Conservation (phyloP, 2,797 vertebrate genomes). For the Melopsittacus undulatus region DNA sequence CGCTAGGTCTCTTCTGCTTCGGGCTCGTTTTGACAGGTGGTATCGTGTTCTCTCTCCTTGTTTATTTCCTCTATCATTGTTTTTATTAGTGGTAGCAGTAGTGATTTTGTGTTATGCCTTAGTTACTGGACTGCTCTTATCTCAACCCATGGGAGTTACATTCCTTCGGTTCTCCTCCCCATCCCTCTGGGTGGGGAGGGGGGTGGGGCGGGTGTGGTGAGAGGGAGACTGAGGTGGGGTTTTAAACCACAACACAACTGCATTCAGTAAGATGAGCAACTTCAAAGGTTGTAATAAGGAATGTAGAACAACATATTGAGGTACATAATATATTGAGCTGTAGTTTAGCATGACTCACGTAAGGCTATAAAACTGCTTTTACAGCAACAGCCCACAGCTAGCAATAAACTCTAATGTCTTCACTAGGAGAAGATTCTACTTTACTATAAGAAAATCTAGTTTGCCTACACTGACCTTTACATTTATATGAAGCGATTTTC, state of each 20-base stretch:
- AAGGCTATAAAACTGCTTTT: slow-evolving; percentile 33
- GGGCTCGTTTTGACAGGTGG: too few relatives aligned
- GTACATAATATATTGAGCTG: slow-evolving; percentile 50
- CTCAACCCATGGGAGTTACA: too few relatives aligned
- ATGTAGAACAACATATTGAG: slow-evolving; percentile 37
- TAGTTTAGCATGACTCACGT: slow-evolving; percentile 16
- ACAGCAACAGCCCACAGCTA: slow-evolving; percentile 55
- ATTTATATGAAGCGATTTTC: slow-evolving; percentile 20
- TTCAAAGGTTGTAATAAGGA: slow-evolving; percentile 13
- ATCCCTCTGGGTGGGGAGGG: too few relatives aligned
- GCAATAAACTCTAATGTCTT: slow-evolving; percentile 57
- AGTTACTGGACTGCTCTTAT: too few relatives aligned
- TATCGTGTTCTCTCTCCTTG: too few relatives aligned
- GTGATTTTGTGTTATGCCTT: too few relatives aligned
- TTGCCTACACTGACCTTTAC: slow-evolving; percentile 44
- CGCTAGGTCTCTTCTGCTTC: too few relatives aligned
- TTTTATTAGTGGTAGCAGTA: too few relatives aligned
- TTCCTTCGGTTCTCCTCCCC: too few relatives aligned
- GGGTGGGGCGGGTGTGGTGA: too few relatives aligned
- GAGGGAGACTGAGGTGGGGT: too few relatives aligned
- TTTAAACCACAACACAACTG: not conserved
- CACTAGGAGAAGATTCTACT: slow-evolving; percentile 4
- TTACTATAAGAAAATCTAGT: slow-evolving; percentile 30
- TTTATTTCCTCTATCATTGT: too few relatives aligned
- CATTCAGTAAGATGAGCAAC: not conserved